Percentiles rank a stretch among this genome's conserved stretches.
Conservation (phyloP, 2,797 vertebrate genomes). For the Oreortyx pictus region DNA sequence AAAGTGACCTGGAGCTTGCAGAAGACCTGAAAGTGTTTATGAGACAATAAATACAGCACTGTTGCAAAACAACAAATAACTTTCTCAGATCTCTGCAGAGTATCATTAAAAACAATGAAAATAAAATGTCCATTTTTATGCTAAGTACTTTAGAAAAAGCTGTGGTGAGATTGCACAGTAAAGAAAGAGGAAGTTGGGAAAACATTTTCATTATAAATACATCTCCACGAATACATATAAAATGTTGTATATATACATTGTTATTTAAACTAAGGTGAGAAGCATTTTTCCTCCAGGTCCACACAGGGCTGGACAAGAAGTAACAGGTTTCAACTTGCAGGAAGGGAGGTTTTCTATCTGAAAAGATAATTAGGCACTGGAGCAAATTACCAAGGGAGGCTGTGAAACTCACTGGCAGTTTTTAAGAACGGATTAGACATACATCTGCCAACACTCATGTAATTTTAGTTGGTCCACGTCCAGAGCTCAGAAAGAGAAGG, state of each 20-base stretch:
- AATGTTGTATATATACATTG: neutral
- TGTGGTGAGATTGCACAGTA: neutral
- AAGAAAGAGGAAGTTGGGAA: neutral
- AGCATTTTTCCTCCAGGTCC: neutral
- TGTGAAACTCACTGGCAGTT: slow-evolving; percentile 72
- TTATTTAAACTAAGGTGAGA: neutral
- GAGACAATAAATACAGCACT: neutral
- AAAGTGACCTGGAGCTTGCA: neutral
- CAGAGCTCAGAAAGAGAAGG: slow-evolving; percentile 57
- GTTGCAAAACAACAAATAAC: neutral
- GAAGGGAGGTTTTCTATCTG: slow-evolving; percentile 57
- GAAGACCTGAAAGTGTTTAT: neutral
- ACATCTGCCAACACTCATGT: slow-evolving; percentile 59
- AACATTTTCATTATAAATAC: neutral
- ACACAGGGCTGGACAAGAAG: slow-evolving; percentile 3
- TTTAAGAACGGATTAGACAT: slow-evolving; percentile 69
- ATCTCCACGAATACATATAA: accelerated
- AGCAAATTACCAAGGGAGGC: slow-evolving; percentile 69
- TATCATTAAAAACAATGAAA: neutral
- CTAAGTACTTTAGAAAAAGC: neutral
- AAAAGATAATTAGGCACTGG: slow-evolving; percentile 65
- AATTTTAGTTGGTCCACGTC: slow-evolving; percentile 56
- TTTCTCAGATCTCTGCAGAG: neutral
- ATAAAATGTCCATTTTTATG: neutral
- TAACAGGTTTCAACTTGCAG: slow-evolving; percentile 47